Base-by-base conservation (phyloP, 2,888 invertebrate species). In the Folsomia manolachei region DNA sequence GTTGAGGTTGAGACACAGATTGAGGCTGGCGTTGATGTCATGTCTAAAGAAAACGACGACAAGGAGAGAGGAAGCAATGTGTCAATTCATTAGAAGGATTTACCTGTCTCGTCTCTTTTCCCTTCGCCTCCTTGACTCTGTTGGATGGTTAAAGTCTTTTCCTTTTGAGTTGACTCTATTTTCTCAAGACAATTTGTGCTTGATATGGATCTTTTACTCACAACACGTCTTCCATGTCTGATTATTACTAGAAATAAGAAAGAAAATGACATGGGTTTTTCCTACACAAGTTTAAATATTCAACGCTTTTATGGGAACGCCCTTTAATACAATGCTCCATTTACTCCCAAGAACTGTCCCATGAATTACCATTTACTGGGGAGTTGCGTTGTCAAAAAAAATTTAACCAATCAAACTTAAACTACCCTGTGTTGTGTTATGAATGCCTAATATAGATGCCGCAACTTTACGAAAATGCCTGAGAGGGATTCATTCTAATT, bases 41-140 rank as follows among this genome's bases (percentile, higher is more conserved):
- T n/a, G n/a, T 39, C 39, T 14, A 39, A 14, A 39, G 39, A 14
- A 39, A 4, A 39, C 39, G 39, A n/a, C 39, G 39, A 14, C 39
- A 39, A 9, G 39, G 7, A 39, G 39, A 39, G 26, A 27, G 51
- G 64, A 56, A 67, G 74, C 76, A 74, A 76, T 76, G 74, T 72
- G 76, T 76, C 76, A 76, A 76, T 76, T 76, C 76, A 76, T 76
- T 76, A 76, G 71, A 69, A 72, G 76, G 76, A 74, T 76, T 76
- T 76, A 74, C 76, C 76, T 76, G 72, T 69, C 67, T 71, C 63
- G 62, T 52, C 64, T 73, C 63, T 21, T 27, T 26, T 70, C 23
- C 62, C 56, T 63, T 52, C 24, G 14, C 52, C 24, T 18, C 7
- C 23, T 19, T 67, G 53, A n/a, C 52, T 67, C n/a, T n/a, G n/a